phyloP scores from a whole-genome alignment of 2,888 invertebrate species.

The Frankliniella fusca region DNA sequence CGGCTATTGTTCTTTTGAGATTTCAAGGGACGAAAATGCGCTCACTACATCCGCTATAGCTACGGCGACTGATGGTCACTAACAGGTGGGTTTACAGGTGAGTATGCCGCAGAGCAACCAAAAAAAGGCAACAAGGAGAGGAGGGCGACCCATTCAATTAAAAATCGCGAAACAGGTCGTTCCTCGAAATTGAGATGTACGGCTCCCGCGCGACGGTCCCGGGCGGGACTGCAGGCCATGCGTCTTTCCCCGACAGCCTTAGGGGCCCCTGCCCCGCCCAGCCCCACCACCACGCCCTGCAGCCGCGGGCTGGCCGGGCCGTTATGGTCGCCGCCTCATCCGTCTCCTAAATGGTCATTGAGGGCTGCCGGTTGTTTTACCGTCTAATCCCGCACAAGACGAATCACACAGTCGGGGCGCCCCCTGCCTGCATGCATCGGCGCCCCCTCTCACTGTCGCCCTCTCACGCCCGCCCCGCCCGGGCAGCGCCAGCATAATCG shows the following conservation, averaged over 20 bases:
- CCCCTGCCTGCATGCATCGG: not conserved
- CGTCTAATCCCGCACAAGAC: constrained; percentile 13
- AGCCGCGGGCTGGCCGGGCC: not conserved
- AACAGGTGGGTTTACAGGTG: no score
- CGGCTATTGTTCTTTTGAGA: no score
- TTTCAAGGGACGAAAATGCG: no score
- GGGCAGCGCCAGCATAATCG: not conserved
- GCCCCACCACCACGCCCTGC: not conserved
- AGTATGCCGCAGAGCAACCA: not conserved
- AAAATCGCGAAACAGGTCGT: no score
- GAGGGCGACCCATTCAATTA: not conserved
- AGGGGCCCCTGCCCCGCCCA: not conserved
- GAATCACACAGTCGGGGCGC: not conserved
- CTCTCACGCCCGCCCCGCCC: no score
- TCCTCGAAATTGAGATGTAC: not conserved
- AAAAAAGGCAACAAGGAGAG: no score
- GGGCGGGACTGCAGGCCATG: no score
- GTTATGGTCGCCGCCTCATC: not conserved
- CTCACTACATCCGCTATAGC: no score
- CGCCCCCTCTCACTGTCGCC: not conserved
- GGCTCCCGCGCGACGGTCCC: not conserved
- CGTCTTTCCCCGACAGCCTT: no score
- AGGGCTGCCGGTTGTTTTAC: not conserved
- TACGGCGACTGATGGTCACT: no score
- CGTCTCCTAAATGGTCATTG: constrained; percentile 16